Evolutionary conservation across 1,140 invertebrate species (phyloP), one percentile per base, ranked within the genome.

Genomic region (Heliothis virescens): DNA sequence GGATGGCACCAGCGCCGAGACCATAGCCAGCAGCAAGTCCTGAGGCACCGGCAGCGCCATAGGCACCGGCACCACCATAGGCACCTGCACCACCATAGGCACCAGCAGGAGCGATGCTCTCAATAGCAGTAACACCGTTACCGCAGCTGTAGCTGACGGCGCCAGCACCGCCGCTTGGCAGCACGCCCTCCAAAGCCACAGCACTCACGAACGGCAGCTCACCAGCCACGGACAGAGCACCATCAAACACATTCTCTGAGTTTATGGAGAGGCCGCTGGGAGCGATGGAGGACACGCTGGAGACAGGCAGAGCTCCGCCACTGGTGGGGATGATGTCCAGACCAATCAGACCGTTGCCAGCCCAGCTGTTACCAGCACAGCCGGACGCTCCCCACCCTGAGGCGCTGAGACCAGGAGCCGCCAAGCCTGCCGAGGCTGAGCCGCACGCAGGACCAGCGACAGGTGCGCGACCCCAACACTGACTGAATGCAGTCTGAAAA

Each of bases 211-310:
- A 87, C 15, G 87, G 87, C 69, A 87, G 67, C 48, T 82, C 69
- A 10, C 88, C 88, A 13, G 15, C 79, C 2, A 87, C 83, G n/a
- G 78, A 47, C 29, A 89, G 48, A n/a, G 75, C 57, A 10, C 89
- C 89, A 79, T 89, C 87, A 52, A 76, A 83, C 1, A 65, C 59
- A 62, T 89, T 89, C 55, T 89, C 87, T 41, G 86, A 87, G 13
- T 79, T 69, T 9, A 89, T 73, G 2, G 82, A 71, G 10, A 89
- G 29, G 2, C 87, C 89, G 9, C 67, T 85, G 2, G 85, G 82
- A 13, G 87, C 63, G 1, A 86, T 79, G 0, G 86, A 82, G 1
- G 85, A 87, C 12, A 34, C 21, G 60, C 85, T 86, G 10, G 79
- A 85, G 9, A 89, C 84, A 26, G 78, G 53, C 1, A 91, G 84